Evolutionary conservation across 2,797 vertebrate species (phyloP).

Genomic region (Odontamblyopus lacepedii): DNA sequence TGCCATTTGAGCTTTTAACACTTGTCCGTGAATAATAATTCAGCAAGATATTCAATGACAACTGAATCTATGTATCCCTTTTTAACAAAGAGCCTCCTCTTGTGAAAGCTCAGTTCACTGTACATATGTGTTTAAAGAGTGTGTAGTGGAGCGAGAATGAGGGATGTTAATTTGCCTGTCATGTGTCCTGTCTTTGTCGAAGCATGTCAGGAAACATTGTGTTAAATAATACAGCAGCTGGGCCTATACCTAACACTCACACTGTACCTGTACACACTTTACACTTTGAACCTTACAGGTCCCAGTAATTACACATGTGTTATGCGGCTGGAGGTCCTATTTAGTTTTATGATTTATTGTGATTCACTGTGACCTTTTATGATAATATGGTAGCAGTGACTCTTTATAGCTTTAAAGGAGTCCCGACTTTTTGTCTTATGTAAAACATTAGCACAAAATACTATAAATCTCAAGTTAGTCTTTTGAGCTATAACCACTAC

Average conservation of each 20-base stretch:
- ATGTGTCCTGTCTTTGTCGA: slow-evolving; percentile 15
- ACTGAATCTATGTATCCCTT: slow-evolving; percentile 18
- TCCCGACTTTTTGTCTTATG: background rate
- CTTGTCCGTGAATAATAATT: slow-evolving; percentile 38
- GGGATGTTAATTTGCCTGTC: slow-evolving; percentile 12
- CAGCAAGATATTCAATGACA: slow-evolving; percentile 31
- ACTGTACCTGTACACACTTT: background rate
- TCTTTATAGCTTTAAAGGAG: background rate
- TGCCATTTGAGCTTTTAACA: slow-evolving; percentile 58
- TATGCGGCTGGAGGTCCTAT: background rate
- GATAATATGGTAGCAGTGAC: background rate
- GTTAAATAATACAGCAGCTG: slow-evolving; percentile 1
- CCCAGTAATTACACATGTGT: background rate
- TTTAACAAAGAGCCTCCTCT: background rate
- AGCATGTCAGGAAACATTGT: background rate
- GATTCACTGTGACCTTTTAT: background rate
- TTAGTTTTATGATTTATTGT: background rate
- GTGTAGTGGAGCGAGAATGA: background rate
- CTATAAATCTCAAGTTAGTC: background rate
- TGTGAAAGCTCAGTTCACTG: background rate
- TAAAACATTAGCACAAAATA: background rate
- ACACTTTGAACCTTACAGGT: background rate
- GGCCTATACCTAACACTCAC: slow-evolving; percentile 4
- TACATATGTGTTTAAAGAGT: background rate
- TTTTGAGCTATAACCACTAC: too few species aligned